Conservation (phyloP, 2,113 vertebrate species). For the Heterotis niloticus region DNA sequence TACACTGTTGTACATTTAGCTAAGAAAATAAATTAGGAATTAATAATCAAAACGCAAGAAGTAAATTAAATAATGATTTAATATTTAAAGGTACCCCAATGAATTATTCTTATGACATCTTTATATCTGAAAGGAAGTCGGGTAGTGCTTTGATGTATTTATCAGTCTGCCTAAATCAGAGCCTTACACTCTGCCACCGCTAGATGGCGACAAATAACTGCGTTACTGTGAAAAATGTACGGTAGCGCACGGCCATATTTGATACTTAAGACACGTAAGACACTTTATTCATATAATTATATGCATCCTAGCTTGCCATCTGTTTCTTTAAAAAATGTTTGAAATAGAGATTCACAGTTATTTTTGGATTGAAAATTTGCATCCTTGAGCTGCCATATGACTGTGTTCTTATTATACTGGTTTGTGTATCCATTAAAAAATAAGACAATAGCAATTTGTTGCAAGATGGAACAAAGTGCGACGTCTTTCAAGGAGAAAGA, state of each 20-base stretch:
- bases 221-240: neutral
- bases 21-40: no score
- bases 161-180: neutral
- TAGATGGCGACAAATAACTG: slow-evolving; percentile 60
- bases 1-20: no score
- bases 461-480: neutral
- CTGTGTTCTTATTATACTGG: neutral
- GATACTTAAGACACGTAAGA: neutral
- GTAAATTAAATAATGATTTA: no score
- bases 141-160: no score
- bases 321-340: slow-evolving; percentile 21
- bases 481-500: neutral
- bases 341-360: slow-evolving; percentile 6
- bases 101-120: no score
- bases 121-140: neutral
- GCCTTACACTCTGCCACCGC: slow-evolving; percentile 33
- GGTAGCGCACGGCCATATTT: neutral
- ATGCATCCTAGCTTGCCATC: slow-evolving; percentile 11
- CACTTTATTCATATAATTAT: slow-evolving; percentile 10
- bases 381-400: slow-evolving; percentile 1
- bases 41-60: no score
- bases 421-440: slow-evolving; percentile 12
- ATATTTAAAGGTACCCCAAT: no score
- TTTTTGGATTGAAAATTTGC: slow-evolving; percentile 16
- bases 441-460: neutral